These are phyloP conservation scores for Drosophila histrio DNA, from an alignment of 2,888 invertebrate species.

Conservation along the genomic window DNA sequence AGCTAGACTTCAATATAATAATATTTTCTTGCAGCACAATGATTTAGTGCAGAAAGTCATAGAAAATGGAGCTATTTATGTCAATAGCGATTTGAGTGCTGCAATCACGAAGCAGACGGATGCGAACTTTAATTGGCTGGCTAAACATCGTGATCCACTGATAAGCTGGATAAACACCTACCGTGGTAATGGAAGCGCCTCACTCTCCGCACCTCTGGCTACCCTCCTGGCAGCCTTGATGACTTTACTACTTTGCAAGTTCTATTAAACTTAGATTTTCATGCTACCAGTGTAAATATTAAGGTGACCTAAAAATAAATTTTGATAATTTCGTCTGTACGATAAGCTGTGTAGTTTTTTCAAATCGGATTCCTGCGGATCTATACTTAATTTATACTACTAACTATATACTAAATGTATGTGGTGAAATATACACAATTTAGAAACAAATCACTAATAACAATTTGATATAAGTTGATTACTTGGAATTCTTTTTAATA, in stretches of 20 bases:
- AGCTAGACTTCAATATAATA: background rate
- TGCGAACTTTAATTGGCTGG: slow-evolving; percentile 76
- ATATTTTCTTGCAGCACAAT: slow-evolving; percentile 54
- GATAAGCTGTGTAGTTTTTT: background rate
- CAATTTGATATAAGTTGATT: slow-evolving; percentile 8
- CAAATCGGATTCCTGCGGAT: background rate
- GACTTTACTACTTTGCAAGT: slow-evolving; percentile 24
- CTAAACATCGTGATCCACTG: slow-evolving; percentile 69
- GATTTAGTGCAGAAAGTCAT: slow-evolving; percentile 64
- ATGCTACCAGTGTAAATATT: background rate
- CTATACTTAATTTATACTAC: no score
- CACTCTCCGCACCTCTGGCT: slow-evolving; percentile 40
- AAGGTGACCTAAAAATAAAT: background rate
- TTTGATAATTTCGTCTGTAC: background rate
- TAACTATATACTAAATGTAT: no score
- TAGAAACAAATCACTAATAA: background rate
- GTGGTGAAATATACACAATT: slow-evolving; percentile 21
- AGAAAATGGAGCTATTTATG: slow-evolving; percentile 39
- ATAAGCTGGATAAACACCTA: slow-evolving; percentile 69
- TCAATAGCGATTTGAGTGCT: slow-evolving; percentile 38
- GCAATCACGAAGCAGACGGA: slow-evolving; percentile 51
- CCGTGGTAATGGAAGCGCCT: slow-evolving; percentile 35
- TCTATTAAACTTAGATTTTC: slow-evolving; percentile 25
- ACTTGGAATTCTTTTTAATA: slow-evolving; percentile 33
- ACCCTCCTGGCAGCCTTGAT: slow-evolving; percentile 37